A percentile compares a stretch with the other conserved stretches of the same genome.
Evolutionary conservation across 2,888 invertebrate genomes (phyloP).

Genomic region (Synanthedon vespiformis): DNA sequence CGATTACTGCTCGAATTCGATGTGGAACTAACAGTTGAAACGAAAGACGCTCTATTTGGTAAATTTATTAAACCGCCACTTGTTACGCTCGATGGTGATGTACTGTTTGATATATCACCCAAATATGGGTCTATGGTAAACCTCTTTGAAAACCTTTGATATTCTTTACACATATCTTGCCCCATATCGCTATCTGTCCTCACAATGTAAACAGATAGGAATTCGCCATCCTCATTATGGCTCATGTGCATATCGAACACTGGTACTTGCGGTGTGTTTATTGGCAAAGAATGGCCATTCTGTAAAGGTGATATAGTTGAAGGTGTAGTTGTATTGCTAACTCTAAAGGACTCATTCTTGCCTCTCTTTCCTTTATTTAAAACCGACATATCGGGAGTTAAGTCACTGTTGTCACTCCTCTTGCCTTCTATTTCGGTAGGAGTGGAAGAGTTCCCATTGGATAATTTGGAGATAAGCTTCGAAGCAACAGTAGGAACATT

Average conservation of each 20-base stretch:
- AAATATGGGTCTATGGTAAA: conserved; percentile 60
- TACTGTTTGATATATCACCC: conserved; percentile 52
- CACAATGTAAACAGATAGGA: conserved; percentile 53
- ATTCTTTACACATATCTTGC: conserved; percentile 60
- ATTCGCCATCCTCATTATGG: conserved; percentile 59
- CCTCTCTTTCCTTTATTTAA: conserved; percentile 36
- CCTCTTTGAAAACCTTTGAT: conserved; percentile 58
- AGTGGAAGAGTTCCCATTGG: conserved; percentile 59
- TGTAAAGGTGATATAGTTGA: conserved; percentile 62
- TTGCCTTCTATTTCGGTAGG: conserved; percentile 40
- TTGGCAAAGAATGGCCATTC: conserved; percentile 55
- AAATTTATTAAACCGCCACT: conserved; percentile 55
- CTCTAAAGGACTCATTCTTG: conserved; percentile 50
- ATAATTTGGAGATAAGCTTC: conserved; percentile 57
- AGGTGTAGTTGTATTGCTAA: conserved; percentile 54
- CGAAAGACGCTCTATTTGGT: conserved; percentile 54
- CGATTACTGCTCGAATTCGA: conserved; percentile 47
- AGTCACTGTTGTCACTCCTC: conserved; percentile 34
- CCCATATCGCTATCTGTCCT: conserved; percentile 59
- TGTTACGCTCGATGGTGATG: conserved; percentile 61
- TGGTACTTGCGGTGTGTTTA: conserved; percentile 49
- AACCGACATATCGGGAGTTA: conserved; percentile 51
- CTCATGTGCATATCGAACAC: conserved; percentile 56
- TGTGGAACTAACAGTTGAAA: conserved; percentile 52
- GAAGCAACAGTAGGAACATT: conserved; percentile 41